Evolutionary conservation across 2,113 vertebrate genomes (phyloP), one percentile per base, ranked within the genome.

Genomic region (Phycodurus eques): DNA sequence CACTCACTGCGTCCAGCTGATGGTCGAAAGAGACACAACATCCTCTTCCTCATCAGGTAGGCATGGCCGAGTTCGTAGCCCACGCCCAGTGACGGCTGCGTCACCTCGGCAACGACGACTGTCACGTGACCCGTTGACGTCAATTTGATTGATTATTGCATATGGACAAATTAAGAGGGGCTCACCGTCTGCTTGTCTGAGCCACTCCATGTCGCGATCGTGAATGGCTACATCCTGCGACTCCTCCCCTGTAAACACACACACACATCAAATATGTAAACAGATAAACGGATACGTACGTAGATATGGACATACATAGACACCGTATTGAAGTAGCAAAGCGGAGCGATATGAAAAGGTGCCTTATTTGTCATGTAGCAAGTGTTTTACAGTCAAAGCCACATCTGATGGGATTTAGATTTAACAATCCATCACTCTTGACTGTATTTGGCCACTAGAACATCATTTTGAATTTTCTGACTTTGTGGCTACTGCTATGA

Each of bases 21-120:
- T 1, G 83, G 80, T 46, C 89, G 77, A 72, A 90, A 90, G 67
- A 90, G 63, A 67, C 87, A 90, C 59, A 90, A 12, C 35, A 81
- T 63, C 4, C 51, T 85, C 73, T 83, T 89, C 74, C 77, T 74
- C 89, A 87, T 83, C 33, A 54, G 46, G 0, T 83, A 47, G 0
- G 71, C 87, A 3, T 79, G 85, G 10, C 89, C 87, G 0, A 90
- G 80, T 56, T 89, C 87, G 2, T 89, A 90, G 13, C 89, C 89
- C 10, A 89, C 87, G 0, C 89, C 89, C 54, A 90, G 78, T 17
- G 87, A 89, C 0, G 87, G 86, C 78, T 88, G 87, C 0, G 89
- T 90, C 39, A 89, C 87, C 75, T 90, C 89, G 0, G 89, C 87
- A 0, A 89, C 82, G 0, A 90, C 27, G 62, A 74, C 89, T 90